Evolutionary conservation across 2,797 vertebrate species (phyloP).

Genomic region (Liparis tanakae): DNA sequence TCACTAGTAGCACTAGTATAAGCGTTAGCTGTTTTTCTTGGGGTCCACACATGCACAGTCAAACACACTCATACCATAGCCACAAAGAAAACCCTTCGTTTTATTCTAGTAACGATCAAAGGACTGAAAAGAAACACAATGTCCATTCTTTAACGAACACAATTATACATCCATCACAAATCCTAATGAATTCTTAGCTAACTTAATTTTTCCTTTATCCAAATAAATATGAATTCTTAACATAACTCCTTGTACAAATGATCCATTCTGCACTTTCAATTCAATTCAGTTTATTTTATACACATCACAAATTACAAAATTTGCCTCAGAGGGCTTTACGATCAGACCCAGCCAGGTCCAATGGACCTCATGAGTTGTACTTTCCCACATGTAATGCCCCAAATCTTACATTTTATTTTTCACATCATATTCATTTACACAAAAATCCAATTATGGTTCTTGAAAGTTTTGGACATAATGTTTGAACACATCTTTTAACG

Average conservation of each 20-base stretch:
- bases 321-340: no score
- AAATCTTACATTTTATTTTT: neutral
- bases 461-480: neutral
- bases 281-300: no score
- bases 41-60: neutral
- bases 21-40: neutral
- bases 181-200: neutral
- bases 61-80: neutral
- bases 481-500: neutral
- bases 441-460: neutral
- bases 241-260: neutral
- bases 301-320: no score
- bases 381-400: no score
- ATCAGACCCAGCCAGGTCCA: no score
- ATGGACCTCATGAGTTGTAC: no score
- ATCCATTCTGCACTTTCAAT: neutral
- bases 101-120: neutral
- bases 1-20: constrained; percentile 8
- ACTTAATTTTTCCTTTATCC: neutral
- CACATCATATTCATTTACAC: no score
- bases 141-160: neutral
- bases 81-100: neutral
- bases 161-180: neutral
- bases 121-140: neutral
- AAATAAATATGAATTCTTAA: neutral